Conservation (phyloP, 2,888 invertebrate species). For the Macrophya annulata region DNA sequence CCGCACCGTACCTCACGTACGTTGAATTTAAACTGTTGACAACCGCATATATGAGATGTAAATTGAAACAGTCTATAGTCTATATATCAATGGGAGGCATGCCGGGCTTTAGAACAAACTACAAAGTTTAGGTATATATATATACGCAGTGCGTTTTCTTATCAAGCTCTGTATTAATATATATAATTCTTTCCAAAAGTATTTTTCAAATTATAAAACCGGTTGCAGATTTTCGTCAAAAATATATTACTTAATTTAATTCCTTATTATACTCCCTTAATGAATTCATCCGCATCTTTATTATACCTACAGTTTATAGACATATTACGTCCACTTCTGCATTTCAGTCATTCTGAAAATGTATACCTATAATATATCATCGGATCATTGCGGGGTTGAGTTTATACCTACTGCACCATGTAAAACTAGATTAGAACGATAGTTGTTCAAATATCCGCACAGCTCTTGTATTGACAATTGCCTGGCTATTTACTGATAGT, state of each 20-base stretch:
- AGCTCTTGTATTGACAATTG: neutral
- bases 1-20: neutral
- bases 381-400: neutral
- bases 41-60: neutral
- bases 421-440: constrained; percentile 21
- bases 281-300: neutral
- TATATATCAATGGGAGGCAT: neutral
- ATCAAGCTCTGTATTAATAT: too few relatives aligned
- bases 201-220: neutral
- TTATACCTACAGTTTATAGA: neutral
- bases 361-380: neutral
- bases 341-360: neutral
- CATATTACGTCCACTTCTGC: neutral
- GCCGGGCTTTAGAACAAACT: neutral
- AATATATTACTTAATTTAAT: constrained; percentile 2
- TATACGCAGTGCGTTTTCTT: neutral
- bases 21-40: constrained; percentile 20
- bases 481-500: neutral
- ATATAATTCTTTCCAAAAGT: neutral
- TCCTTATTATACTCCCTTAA: neutral
- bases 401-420: neutral
- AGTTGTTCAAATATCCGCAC: constrained; percentile 19
- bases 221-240: neutral
- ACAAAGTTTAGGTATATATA: too few relatives aligned
- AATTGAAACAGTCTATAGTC: neutral